phyloP scores from a whole-genome alignment of 1,140 invertebrate genomes.

The Caenorhabditis remanei region DNA sequence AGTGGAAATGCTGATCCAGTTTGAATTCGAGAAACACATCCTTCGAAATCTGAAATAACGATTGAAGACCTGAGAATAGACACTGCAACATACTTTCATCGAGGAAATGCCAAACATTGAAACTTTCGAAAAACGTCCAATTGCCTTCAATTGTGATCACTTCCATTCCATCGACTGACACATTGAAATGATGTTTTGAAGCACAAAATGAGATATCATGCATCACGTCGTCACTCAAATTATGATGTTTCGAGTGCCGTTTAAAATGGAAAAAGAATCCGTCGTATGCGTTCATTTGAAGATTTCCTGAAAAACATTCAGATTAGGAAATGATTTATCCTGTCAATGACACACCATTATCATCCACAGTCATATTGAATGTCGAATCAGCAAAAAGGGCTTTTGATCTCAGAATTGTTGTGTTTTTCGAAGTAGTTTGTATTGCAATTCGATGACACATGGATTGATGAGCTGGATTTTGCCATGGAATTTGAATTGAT shows the following conservation, averaged over 20 bases:
- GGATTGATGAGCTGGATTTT: conserved; percentile 74
- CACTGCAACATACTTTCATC: conserved; percentile 38
- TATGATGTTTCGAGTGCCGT: conserved; percentile 64
- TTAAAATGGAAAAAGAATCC: conserved; percentile 76
- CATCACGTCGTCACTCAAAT: conserved; percentile 69
- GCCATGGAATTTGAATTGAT: conserved; percentile 74
- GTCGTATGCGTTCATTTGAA: conserved; percentile 75
- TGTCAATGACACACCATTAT: conserved; percentile 58
- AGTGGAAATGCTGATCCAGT: conserved; percentile 65
- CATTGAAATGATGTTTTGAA: conserved; percentile 59
- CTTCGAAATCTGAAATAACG: conserved; percentile 66
- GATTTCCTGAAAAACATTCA: conserved; percentile 38
- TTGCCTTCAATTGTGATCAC: conserved; percentile 72
- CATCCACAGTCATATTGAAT: conserved; percentile 73
- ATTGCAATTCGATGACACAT: conserved; percentile 76
- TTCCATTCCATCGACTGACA: conserved; percentile 69
- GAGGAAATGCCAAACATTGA: conserved; percentile 70
- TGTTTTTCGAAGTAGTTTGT: conserved; percentile 68
- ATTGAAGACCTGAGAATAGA: background rate
- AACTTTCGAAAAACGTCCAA: conserved; percentile 72
- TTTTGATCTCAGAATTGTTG: conserved; percentile 69
- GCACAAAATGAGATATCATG: conserved; percentile 76
- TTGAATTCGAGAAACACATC: conserved; percentile 63
- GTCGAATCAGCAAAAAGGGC: conserved; percentile 76
- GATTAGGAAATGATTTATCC: background rate